Conservation (phyloP, 2,888 invertebrate species). For the Lycophotia porphyrea region DNA sequence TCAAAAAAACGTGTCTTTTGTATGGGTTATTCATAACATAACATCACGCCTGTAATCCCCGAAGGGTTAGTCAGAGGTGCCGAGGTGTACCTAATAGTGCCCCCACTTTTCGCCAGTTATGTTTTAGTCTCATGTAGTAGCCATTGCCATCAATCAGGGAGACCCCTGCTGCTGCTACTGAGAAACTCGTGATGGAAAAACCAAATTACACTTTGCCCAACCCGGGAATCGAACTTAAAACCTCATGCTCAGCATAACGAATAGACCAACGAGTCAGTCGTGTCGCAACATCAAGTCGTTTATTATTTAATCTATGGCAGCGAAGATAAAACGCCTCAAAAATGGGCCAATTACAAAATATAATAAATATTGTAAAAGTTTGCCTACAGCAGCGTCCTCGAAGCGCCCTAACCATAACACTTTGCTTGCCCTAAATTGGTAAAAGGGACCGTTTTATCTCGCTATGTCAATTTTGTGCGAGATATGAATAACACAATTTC, state of each 20-base stretch:
- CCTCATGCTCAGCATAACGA: neutral
- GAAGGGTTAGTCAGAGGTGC: neutral
- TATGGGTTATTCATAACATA: neutral
- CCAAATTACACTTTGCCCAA: neutral
- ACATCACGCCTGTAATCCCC: neutral
- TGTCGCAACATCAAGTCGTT: slow-evolving; percentile 63
- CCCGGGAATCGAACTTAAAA: neutral
- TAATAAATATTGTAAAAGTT: slow-evolving; percentile 87
- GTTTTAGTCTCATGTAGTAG: neutral
- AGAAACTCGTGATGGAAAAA: neutral
- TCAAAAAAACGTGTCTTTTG: neutral
- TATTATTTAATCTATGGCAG: slow-evolving; percentile 78
- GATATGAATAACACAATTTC: slow-evolving; percentile 68
- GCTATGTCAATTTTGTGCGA: slow-evolving; percentile 80
- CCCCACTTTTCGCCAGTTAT: neutral
- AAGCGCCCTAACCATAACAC: slow-evolving; percentile 84
- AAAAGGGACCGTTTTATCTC: slow-evolving; percentile 84
- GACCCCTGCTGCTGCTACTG: too few species aligned
- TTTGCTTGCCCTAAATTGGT: slow-evolving; percentile 84
- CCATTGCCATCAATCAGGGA: neutral
- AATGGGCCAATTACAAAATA: slow-evolving; percentile 88
- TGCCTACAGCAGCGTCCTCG: slow-evolving; percentile 75
- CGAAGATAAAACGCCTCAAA: slow-evolving; percentile 75
- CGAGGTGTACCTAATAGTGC: neutral
- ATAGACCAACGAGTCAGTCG: neutral